These are phyloP conservation scores for Rhinogobio ventralis DNA, from an alignment of 2,797 vertebrate genomes.

Conservation along the genomic window DNA sequence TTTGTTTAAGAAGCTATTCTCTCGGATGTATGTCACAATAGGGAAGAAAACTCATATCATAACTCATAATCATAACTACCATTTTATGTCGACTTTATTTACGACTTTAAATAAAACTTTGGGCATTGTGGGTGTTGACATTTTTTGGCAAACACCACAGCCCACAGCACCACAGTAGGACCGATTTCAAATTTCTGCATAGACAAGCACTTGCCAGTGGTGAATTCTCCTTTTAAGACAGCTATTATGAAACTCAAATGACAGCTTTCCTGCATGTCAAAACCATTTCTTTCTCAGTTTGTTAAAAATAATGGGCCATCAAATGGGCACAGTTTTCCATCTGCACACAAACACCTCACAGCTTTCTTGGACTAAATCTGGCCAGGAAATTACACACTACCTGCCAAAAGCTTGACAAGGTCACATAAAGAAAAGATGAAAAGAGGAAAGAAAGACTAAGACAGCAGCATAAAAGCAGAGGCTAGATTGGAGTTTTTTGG, in stretches of 20 bases:
- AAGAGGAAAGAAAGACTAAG: slow-evolving; percentile 2
- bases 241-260: background rate
- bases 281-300: background rate
- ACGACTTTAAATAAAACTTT: background rate
- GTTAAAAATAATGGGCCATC: background rate
- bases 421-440: slow-evolving; percentile 34
- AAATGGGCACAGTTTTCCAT: background rate
- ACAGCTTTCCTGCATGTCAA: background rate
- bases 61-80: background rate
- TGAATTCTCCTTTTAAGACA: background rate
- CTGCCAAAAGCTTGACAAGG: slow-evolving; percentile 35
- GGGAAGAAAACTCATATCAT: background rate
- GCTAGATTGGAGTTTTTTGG: slow-evolving; percentile 2
- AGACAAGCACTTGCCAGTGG: background rate
- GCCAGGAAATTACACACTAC: slow-evolving; percentile 30
- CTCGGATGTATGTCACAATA: background rate
- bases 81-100: background rate
- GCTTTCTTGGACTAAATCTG: slow-evolving; percentile 11
- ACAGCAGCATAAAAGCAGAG: slow-evolving; percentile 21
- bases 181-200: background rate
- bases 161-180: too few relatives aligned
- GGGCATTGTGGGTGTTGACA: background rate
- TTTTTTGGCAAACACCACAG: too few relatives aligned
- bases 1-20: background rate
- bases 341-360: background rate